phyloP scores from a whole-genome alignment of 2,113 vertebrate species.

The Tenrec ecaudatus region DNA sequence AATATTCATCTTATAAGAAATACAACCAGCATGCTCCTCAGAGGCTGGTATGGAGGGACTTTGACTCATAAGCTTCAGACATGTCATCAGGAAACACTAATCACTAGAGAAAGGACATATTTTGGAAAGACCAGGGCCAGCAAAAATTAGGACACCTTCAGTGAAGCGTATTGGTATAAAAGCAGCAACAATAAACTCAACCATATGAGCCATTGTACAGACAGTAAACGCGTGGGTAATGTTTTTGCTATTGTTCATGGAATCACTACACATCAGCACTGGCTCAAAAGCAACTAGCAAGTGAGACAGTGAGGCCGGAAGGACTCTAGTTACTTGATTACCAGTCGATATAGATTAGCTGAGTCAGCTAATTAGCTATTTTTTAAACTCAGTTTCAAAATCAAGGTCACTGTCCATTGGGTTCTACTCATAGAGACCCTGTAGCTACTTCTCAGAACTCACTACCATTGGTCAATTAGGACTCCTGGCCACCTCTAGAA shows the following conservation, averaged over 20 bases:
- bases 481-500: neutral
- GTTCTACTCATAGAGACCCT: no score
- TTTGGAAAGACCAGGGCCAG: neutral
- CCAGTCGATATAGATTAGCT: no score
- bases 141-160: neutral
- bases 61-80: neutral
- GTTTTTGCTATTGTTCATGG: neutral
- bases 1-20: no score
- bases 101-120: neutral
- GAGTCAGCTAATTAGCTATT: no score
- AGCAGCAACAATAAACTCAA: neutral
- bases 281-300: neutral
- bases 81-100: neutral
- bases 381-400: no score
- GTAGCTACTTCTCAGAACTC: no score
- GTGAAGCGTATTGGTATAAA: neutral
- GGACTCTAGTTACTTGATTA: neutral
- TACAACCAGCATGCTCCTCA: neutral
- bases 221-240: neutral
- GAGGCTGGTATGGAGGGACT: neutral
- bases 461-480: neutral
- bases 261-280: neutral
- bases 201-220: neutral
- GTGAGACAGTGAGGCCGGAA: neutral
- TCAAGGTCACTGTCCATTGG: no score